Conservation (phyloP, 2,888 invertebrate genomes). For the Sarcophaga caerulescens region DNA sequence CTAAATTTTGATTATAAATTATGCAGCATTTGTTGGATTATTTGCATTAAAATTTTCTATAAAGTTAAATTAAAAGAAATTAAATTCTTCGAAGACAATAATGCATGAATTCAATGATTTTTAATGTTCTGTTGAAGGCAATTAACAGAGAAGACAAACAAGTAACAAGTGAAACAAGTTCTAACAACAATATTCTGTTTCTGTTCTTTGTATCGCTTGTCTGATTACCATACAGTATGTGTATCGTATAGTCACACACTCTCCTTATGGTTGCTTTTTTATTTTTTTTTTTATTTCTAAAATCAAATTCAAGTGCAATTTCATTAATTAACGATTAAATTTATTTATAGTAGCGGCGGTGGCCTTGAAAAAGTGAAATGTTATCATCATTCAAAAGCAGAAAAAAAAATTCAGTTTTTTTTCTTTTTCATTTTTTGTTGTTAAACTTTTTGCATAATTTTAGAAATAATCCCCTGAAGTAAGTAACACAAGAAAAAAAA, state of each 20-base stretch:
- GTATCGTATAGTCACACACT: too few species aligned
- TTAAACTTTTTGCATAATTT: slow-evolving; percentile 22
- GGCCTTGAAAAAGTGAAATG: slow-evolving; percentile 51
- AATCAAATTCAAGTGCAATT: slow-evolving; percentile 42
- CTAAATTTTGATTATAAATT: too few species aligned
- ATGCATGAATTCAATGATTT: slow-evolving; percentile 25
- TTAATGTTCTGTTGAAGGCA: slow-evolving; percentile 10
- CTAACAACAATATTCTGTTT: not conserved
- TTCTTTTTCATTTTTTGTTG: not conserved
- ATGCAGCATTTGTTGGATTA: too few species aligned
- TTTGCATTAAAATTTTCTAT: too few species aligned
- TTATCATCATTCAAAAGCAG: slow-evolving; percentile 5
- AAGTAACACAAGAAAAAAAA: too few species aligned
- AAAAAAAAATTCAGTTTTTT: not conserved
- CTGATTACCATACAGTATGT: too few species aligned
- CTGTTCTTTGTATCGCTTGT: slow-evolving; percentile 12
- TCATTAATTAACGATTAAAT: slow-evolving; percentile 45
- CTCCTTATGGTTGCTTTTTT: not conserved
- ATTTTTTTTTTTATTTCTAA: slow-evolving; percentile 1
- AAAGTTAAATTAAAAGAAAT: too few species aligned
- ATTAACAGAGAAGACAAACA: slow-evolving; percentile 10
- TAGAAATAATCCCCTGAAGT: not conserved
- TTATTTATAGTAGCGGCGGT: slow-evolving; percentile 2
- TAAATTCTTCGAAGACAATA: not conserved
- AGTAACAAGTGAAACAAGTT: slow-evolving; percentile 40